Percentiles rank a stretch among this genome's conserved stretches.
Evolutionary conservation across 2,113 vertebrate species (phyloP).

Genomic region (Lynx canadensis): DNA sequence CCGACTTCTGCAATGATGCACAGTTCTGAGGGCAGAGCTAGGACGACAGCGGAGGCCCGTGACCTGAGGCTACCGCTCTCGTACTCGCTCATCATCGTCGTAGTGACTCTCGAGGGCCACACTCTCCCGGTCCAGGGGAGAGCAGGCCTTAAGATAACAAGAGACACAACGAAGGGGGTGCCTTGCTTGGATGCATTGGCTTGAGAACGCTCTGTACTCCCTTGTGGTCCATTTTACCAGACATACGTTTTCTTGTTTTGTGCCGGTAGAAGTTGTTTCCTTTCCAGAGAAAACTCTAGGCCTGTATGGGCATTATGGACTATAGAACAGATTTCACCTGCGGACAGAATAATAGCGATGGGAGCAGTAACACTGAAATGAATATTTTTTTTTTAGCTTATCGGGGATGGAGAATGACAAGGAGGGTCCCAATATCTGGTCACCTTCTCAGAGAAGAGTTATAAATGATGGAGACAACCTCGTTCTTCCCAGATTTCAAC

Average conservation of each 20-base stretch:
- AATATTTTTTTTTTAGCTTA: not conserved
- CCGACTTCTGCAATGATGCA: not conserved
- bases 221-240: not conserved
- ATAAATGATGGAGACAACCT: too few relatives aligned
- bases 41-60: not conserved
- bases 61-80: too few relatives aligned
- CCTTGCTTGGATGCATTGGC: not conserved
- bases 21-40: not conserved
- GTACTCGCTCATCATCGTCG: not conserved
- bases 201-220: not conserved
- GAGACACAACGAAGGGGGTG: fast-evolving
- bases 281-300: not conserved
- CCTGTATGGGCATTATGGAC: not conserved
- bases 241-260: not conserved
- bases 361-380: not conserved
- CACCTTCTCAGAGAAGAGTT: not conserved
- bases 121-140: not conserved
- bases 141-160: not conserved
- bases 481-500: not conserved
- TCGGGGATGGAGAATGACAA: not conserved
- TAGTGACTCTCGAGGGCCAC: not conserved
- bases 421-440: not conserved
- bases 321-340: not conserved
- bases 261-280: not conserved
- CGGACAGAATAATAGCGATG: not conserved